Evolutionary conservation across 2,113 vertebrate species (phyloP).

Genomic region (Orthochromis malagaraziensis): DNA sequence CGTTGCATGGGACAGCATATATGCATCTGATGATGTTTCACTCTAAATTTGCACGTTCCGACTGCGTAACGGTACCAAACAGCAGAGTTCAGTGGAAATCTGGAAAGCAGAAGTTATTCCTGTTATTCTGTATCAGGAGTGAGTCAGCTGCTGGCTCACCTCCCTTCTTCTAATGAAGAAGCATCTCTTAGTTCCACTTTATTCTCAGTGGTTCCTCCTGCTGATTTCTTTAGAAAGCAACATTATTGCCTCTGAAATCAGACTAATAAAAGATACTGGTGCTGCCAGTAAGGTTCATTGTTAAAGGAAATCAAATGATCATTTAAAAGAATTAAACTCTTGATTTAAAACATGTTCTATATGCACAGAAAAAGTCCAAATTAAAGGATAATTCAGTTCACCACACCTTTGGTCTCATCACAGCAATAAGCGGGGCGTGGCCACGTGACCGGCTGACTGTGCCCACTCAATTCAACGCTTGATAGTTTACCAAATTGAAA

Average conservation of each 20-base stretch:
- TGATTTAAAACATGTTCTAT: neutral
- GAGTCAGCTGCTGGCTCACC: neutral
- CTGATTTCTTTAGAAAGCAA: neutral
- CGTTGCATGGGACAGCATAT: neutral
- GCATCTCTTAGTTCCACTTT: neutral
- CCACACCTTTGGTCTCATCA: neutral
- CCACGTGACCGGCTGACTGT: rapidly evolving
- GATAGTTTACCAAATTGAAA: neutral
- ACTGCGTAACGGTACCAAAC: neutral
- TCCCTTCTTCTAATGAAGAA: neutral
- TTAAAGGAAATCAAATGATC: neutral
- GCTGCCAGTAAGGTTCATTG: neutral
- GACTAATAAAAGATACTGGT: neutral
- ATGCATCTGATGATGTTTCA: neutral
- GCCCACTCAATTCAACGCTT: neutral
- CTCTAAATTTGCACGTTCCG: neutral
- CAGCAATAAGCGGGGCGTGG: rapidly evolving
- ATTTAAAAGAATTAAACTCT: neutral
- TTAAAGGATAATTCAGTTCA: neutral
- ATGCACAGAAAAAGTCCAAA: neutral
- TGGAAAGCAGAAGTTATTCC: neutral
- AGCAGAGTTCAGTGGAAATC: neutral
- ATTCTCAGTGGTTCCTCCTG: neutral
- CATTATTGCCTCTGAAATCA: neutral
- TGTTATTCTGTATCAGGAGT: neutral